These are phyloP conservation scores for Philotrypesis tridentata DNA, from an alignment of 1,140 invertebrate species.

Conservation along the genomic window DNA sequence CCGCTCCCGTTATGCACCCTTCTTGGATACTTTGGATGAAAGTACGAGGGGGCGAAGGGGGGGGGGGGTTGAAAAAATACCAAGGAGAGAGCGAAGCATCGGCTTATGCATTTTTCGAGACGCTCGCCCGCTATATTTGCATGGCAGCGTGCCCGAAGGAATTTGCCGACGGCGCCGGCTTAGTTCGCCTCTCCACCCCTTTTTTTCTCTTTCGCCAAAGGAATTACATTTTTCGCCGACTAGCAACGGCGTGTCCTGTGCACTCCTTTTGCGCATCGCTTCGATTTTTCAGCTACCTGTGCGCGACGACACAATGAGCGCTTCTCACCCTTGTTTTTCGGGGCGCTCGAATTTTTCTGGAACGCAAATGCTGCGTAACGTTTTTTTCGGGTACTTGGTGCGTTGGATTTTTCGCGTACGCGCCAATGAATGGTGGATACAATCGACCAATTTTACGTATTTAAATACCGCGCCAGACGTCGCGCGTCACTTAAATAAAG, in stretches of 20 bases:
- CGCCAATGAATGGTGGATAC: too few species aligned
- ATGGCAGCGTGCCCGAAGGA: conserved; percentile 27
- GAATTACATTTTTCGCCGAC: conserved; percentile 32
- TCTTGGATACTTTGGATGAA: conserved; percentile 2
- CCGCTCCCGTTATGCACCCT: background rate
- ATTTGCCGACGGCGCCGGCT: conserved; percentile 3
- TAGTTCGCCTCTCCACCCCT: background rate
- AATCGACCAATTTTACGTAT: too few species aligned
- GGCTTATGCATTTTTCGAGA: conserved; percentile 30
- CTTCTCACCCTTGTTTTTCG: too few species aligned
- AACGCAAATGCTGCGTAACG: too few species aligned
- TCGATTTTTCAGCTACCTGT: too few species aligned
- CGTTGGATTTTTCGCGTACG: too few species aligned
- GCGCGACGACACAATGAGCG: background rate
- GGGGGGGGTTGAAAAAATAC: conserved; percentile 4
- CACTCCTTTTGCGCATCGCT: background rate
- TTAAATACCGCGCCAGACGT: too few species aligned
- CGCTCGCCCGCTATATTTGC: conserved; percentile 18
- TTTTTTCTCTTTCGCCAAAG: background rate
- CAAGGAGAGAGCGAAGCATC: background rate
- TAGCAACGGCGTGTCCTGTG: background rate
- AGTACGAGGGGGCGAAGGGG: conserved; percentile 13
- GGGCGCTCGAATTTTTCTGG: too few species aligned
- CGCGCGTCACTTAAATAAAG: too few species aligned
- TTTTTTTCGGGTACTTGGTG: too few species aligned